phyloP scores from a whole-genome alignment of 2,888 invertebrate genomes.

The Flexamia atlantica region DNA sequence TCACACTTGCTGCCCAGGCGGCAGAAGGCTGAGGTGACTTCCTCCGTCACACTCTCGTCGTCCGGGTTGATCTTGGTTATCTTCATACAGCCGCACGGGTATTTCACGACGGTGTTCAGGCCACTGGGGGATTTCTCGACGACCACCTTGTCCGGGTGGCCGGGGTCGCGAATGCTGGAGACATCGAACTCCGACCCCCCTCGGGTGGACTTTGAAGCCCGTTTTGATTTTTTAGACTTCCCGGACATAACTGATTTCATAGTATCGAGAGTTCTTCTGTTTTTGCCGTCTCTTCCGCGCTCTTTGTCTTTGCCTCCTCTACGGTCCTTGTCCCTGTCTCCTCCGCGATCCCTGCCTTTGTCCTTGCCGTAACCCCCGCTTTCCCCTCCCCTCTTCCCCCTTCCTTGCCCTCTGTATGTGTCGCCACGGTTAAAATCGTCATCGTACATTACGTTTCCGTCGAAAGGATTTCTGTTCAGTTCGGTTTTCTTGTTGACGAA shows the following conservation, averaged over 20 bases:
- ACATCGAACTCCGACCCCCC: not conserved
- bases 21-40: conserved; percentile 16
- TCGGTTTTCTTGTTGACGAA: conserved; percentile 25
- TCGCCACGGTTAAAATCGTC: not conserved
- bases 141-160: not conserved
- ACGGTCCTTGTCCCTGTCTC: not conserved
- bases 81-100: conserved; percentile 40
- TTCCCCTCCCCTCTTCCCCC: not conserved
- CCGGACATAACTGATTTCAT: not conserved
- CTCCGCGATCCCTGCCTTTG: not conserved
- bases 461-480: conserved; percentile 23
- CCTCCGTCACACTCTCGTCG: not conserved
- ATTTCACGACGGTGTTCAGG: not conserved
- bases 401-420: not conserved
- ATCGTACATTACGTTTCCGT: conserved; percentile 17
- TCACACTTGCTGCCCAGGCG: conserved; percentile 28
- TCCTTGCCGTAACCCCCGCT: not conserved
- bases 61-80: not conserved
- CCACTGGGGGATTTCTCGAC: conserved; percentile 44
- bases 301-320: too few relatives aligned
- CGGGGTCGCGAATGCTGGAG: not conserved
- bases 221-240: not conserved
- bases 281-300: not conserved
- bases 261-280: not conserved
- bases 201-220: too few relatives aligned